These are phyloP conservation scores for Aselliscus stoliczkanus DNA, from an alignment of 2,797 vertebrate species.

Conservation along the genomic window DNA sequence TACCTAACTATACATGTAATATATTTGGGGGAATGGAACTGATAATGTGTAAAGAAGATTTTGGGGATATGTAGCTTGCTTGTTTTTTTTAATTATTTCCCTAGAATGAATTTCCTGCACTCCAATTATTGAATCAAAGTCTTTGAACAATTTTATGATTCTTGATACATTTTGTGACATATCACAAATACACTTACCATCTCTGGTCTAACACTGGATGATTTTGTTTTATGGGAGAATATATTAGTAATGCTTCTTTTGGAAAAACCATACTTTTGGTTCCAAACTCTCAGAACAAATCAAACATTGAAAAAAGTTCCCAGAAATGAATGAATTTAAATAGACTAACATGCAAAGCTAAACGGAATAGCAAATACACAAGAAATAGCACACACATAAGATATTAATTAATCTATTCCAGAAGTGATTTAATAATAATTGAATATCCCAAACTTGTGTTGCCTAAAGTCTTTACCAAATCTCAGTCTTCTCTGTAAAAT, in stretches of 20 bases:
- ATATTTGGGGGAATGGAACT: background rate
- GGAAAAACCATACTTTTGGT: background rate
- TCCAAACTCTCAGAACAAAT: conserved; percentile 27
- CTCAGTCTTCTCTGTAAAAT: background rate
- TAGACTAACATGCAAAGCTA: background rate
- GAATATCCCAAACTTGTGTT: background rate
- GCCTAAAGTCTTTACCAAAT: background rate
- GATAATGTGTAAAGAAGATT: background rate
- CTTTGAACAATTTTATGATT: background rate
- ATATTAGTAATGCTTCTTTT: background rate
- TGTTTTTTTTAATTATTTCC: background rate
- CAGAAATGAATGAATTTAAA: conserved; percentile 11
- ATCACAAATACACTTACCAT: background rate
- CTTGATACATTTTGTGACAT: background rate
- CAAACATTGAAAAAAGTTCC: background rate
- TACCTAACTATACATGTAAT: background rate
- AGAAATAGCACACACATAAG: background rate
- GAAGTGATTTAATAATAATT: background rate
- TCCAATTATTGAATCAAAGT: background rate
- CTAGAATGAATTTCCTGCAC: background rate
- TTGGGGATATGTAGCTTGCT: background rate
- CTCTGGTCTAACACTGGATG: background rate
- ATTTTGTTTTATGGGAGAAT: background rate
- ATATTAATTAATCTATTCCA: background rate
- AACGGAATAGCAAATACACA: background rate